These are phyloP conservation scores for Eciton burchellii DNA, from an alignment of 1,140 invertebrate species.

Conservation along the genomic window DNA sequence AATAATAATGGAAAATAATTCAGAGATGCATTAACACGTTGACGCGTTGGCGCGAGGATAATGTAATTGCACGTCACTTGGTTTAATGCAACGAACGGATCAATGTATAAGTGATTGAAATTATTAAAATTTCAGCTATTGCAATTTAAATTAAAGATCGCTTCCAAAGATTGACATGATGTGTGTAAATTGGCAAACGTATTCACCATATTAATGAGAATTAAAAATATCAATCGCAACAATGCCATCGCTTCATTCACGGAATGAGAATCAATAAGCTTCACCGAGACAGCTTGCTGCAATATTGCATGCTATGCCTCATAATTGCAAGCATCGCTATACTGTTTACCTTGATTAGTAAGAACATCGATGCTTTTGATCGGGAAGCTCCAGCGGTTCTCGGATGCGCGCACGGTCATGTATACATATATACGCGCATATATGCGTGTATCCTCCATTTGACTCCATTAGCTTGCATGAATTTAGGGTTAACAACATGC, in stretches of 20 bases:
- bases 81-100: no score
- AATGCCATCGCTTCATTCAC: neutral
- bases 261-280: neutral
- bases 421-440: conserved; percentile 7
- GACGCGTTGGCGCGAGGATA: neutral
- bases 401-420: no score
- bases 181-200: neutral
- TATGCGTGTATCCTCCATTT: conserved; percentile 11
- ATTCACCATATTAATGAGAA: neutral
- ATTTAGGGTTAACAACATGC: conserved; percentile 48
- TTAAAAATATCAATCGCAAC: neutral
- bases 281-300: neutral
- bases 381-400: neutral
- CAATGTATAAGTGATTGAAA: neutral
- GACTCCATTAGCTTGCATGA: conserved; percentile 64
- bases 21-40: neutral
- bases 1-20: neutral
- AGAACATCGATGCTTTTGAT: conserved; percentile 56
- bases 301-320: conserved; percentile 9
- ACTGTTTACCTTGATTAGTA: conserved; percentile 48
- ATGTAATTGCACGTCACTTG: no score
- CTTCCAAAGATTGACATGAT: neutral
- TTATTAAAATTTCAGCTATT: no score
- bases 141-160: no score
- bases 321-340: conserved; percentile 23